Conservation (phyloP, 2,888 invertebrate genomes). For the Unio delphinus region DNA sequence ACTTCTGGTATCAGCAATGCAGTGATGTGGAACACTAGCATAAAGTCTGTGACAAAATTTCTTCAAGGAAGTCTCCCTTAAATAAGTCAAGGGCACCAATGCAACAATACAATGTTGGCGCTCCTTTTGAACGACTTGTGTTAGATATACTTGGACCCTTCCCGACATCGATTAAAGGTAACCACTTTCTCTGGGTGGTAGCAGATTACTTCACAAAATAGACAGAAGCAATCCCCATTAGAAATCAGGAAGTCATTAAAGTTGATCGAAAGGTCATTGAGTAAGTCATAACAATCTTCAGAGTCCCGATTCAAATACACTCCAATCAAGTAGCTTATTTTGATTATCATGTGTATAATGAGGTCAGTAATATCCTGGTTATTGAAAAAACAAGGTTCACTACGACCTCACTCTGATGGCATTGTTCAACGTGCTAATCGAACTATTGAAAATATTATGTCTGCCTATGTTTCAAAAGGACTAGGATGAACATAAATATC, state of each 20-base stretch:
- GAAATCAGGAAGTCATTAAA: conserved; percentile 7
- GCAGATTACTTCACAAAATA: conserved; percentile 16
- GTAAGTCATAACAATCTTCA: conserved; percentile 10
- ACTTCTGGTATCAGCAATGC: too few relatives aligned
- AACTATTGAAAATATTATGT: conserved; percentile 13
- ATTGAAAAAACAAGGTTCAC: conserved; percentile 18
- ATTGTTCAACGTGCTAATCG: conserved; percentile 18
- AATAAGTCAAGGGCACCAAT: neutral
- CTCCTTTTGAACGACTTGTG: conserved; percentile 5
- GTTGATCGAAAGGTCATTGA: conserved; percentile 11
- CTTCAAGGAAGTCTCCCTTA: too few relatives aligned
- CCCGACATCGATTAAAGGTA: conserved; percentile 8
- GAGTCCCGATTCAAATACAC: conserved; percentile 14
- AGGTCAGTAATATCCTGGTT: conserved; percentile 11
- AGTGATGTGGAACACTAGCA: too few relatives aligned
- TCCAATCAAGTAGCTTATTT: conserved; percentile 16
- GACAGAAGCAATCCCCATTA: conserved; percentile 12
- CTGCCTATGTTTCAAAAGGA: conserved; percentile 18
- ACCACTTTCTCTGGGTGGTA: conserved; percentile 10
- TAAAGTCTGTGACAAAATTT: too few relatives aligned
- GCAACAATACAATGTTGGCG: conserved; percentile 2
- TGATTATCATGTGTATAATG: conserved; percentile 7
- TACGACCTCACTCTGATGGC: conserved; percentile 19
- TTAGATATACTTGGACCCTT: conserved; percentile 13
- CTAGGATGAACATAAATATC: conserved; percentile 23